phyloP scores from a whole-genome alignment of 2,888 invertebrate species.

The Andrena trimmerana region DNA sequence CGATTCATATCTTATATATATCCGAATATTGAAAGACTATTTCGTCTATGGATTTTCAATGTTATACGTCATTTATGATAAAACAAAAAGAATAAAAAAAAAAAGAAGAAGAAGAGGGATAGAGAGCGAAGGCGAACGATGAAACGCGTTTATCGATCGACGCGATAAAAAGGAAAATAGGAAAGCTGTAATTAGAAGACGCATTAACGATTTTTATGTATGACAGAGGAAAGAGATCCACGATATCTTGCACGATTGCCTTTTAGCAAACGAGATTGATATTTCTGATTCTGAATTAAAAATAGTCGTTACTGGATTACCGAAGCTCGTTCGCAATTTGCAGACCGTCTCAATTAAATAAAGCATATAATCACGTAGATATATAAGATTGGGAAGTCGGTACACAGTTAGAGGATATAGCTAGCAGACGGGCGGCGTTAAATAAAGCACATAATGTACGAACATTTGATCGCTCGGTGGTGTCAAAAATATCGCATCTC shows the following conservation, averaged over 20 bases:
- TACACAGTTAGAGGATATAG: constrained; percentile 13
- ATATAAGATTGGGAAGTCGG: constrained; percentile 18
- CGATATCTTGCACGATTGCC: constrained; percentile 60
- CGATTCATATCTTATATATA: constrained; percentile 81
- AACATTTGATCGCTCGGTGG: neutral
- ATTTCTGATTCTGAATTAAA: constrained; percentile 53
- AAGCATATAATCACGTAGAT: constrained; percentile 7
- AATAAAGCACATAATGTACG: constrained; percentile 16
- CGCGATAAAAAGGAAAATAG: constrained; percentile 15
- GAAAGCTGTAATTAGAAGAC: constrained; percentile 47
- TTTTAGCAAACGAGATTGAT: constrained; percentile 77
- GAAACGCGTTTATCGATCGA: constrained; percentile 33
- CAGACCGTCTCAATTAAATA: constrained; percentile 22
- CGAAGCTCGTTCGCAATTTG: neutral
- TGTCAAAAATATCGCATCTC: constrained; percentile 64
- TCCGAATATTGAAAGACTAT: constrained; percentile 76
- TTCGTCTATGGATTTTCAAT: constrained; percentile 81
- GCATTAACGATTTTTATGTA: constrained; percentile 67
- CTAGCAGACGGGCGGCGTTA: neutral
- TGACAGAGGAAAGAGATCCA: constrained; percentile 50
- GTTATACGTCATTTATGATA: constrained; percentile 71
- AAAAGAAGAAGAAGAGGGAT: constrained; percentile 19
- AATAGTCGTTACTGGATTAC: neutral
- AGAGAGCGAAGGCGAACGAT: neutral
- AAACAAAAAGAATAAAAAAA: constrained; percentile 50